phyloP scores from a whole-genome alignment of 1,140 invertebrate genomes.

The Catajapyx aquilonaris region DNA sequence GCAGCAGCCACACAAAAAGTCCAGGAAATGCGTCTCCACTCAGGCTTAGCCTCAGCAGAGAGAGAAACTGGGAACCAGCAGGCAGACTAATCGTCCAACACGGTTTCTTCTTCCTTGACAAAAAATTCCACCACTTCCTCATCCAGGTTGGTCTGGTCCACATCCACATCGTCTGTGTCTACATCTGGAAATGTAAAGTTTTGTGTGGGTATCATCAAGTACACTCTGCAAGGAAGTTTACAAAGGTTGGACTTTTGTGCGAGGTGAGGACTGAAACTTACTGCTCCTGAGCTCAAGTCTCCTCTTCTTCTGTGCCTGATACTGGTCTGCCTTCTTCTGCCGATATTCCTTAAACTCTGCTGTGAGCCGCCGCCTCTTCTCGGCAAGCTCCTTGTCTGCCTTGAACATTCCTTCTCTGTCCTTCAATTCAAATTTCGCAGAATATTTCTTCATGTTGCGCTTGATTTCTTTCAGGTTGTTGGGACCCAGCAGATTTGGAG shows the following conservation, averaged over 20 bases:
- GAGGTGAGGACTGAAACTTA: conserved; percentile 21
- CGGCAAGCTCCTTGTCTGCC: conserved; percentile 89
- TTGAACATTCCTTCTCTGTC: conserved; percentile 80
- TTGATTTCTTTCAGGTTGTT: conserved; percentile 82
- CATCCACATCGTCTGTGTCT: conserved; percentile 76
- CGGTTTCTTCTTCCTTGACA: conserved; percentile 80
- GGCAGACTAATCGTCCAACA: conserved; percentile 38
- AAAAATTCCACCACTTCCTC: conserved; percentile 95
- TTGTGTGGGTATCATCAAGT: conserved; percentile 1
- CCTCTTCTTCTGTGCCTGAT: conserved; percentile 47
- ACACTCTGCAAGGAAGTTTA: conserved; percentile 1
- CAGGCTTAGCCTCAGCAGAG: no score
- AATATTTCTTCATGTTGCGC: conserved; percentile 96
- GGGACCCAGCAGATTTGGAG: conserved; percentile 56
- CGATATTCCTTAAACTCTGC: conserved; percentile 67
- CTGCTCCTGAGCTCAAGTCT: conserved; percentile 66
- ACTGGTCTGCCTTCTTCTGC: conserved; percentile 48
- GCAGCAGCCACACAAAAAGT: no score
- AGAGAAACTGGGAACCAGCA: no score
- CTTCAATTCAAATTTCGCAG: conserved; percentile 85
- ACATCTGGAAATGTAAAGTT: conserved; percentile 56
- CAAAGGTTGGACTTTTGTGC: background rate
- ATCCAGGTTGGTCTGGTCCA: conserved; percentile 66
- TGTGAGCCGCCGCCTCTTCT: conserved; percentile 76
- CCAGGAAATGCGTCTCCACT: no score